Evolutionary conservation across 2,888 invertebrate species (phyloP).

Genomic region (Cremastinae sp.): DNA sequence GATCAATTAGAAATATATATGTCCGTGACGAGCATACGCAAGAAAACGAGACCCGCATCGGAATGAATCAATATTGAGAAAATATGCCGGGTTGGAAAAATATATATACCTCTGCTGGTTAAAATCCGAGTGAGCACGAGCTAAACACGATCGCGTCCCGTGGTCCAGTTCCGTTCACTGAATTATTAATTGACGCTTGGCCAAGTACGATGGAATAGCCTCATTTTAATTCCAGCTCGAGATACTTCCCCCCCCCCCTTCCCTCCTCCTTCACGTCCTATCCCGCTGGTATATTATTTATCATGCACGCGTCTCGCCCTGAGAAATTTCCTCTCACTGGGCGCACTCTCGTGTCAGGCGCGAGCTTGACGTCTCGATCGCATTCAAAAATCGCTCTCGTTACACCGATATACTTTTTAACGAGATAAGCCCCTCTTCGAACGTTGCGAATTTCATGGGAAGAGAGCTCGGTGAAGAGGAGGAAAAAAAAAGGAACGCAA

Average conservation of each 20-base stretch:
- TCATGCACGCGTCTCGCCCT: constrained; percentile 15
- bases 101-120: neutral
- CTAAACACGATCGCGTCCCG: constrained; percentile 40
- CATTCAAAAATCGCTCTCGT: neutral
- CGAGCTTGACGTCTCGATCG: constrained; percentile 6
- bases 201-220: constrained; percentile 44
- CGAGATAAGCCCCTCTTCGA: neutral
- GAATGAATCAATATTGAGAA: too few species aligned
- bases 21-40: too few species aligned
- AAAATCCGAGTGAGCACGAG: constrained; percentile 8
- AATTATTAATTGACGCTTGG: constrained; percentile 63
- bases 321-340: constrained; percentile 57
- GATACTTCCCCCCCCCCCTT: constrained; percentile 27
- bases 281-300: constrained; percentile 34
- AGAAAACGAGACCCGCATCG: too few species aligned
- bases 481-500: neutral
- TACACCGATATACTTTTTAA: neutral
- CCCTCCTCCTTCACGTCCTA: too few species aligned
- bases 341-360: neutral
- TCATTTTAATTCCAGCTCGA: constrained; percentile 62
- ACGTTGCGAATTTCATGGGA: neutral
- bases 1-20: too few species aligned
- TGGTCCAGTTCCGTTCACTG: constrained; percentile 66
- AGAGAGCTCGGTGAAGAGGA: neutral
- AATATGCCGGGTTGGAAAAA: too few species aligned